Evolutionary conservation across 2,797 vertebrate species (phyloP).

Genomic region (Phaenicophaeus curvirostris): DNA sequence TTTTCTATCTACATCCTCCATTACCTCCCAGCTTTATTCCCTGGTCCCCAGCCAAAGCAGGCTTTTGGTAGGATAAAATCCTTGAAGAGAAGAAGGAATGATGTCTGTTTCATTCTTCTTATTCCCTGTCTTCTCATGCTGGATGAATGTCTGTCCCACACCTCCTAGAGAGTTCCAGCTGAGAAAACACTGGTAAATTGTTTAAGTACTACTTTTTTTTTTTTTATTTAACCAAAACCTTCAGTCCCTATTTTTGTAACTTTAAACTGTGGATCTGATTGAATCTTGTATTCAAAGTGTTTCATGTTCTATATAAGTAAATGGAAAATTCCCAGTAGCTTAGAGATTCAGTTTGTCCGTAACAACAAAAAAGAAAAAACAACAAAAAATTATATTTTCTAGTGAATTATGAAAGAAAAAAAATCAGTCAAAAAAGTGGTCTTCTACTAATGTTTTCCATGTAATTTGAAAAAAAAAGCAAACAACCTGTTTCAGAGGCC

Average conservation of each 20-base stretch:
- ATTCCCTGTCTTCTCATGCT: not conserved
- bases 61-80: not conserved
- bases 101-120: not conserved
- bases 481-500: not conserved
- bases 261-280: not conserved
- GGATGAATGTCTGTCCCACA: not conserved
- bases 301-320: not conserved
- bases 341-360: not conserved
- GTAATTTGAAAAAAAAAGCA: not conserved
- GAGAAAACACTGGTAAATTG: not conserved
- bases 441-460: not conserved
- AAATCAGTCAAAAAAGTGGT: not conserved
- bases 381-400: not conserved
- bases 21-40: not conserved
- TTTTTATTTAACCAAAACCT: not conserved
- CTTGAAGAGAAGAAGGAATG: not conserved
- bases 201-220: not conserved
- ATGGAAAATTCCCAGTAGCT: not conserved
- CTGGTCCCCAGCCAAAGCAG: fast-evolving
- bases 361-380: not conserved
- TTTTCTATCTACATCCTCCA: fast-evolving
- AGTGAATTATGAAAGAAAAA: not conserved
- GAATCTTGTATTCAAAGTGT: not conserved
- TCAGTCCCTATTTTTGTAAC: not conserved
- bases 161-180: not conserved